A percentile compares a stretch with the other conserved stretches of the same genome.
These are phyloP conservation scores for Actinemys pallida DNA, from an alignment of 2,113 vertebrate species.

Conservation along the genomic window DNA sequence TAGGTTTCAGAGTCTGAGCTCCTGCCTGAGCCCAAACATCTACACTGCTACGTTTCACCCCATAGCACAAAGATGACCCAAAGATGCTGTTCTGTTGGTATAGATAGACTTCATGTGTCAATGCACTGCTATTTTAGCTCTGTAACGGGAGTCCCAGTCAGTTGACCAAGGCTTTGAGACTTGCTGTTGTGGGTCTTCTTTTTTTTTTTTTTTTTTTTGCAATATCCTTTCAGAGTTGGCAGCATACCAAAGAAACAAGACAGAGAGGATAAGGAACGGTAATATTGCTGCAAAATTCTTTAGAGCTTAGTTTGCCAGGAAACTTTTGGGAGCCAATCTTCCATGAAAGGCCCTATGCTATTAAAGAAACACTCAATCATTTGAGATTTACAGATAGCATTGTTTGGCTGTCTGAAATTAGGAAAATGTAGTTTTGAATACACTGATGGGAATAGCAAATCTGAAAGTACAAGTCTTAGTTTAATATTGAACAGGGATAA, in stretches of 20 bases:
- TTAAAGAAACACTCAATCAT: not conserved
- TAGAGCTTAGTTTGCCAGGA: not conserved
- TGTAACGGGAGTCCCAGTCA: not conserved
- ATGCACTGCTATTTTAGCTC: not conserved
- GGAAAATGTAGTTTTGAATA: not conserved
- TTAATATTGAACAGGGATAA: not conserved
- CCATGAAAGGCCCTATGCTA: not conserved
- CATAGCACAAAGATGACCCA: not conserved
- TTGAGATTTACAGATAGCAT: not conserved
- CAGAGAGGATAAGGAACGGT: not conserved
- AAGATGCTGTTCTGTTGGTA: not conserved
- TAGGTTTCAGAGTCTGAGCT: not conserved
- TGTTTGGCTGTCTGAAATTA: not conserved
- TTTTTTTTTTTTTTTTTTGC: too few relatives aligned
- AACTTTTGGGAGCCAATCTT: not conserved
- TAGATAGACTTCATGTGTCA: not conserved
- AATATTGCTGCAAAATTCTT: not conserved
- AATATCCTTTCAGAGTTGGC: not conserved
- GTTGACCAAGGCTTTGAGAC: not conserved
- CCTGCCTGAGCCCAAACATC: not conserved
- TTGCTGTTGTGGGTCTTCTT: too few relatives aligned
- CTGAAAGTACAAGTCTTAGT: fast-evolving
- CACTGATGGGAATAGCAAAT: not conserved
- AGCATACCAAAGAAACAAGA: not conserved
- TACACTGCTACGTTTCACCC: not conserved